Evolutionary conservation across 2,797 vertebrate genomes (phyloP).

Genomic region (Podarcis siculus): DNA sequence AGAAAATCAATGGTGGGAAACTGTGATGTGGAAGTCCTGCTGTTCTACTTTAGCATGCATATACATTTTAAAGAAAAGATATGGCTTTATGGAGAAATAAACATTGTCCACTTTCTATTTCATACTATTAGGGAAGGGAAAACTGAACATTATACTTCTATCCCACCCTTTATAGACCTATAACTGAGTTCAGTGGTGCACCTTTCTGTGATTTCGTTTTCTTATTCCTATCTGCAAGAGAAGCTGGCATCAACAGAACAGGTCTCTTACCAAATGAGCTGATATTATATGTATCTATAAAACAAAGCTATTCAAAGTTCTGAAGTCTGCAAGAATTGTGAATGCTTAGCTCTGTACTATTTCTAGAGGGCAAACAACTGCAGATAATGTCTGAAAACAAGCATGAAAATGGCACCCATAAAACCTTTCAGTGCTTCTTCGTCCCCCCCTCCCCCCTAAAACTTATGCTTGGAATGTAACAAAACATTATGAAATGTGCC

Average conservation of each 20-base stretch:
- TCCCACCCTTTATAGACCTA: background rate
- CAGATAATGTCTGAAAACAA: background rate
- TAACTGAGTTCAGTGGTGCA: background rate
- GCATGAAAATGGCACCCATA: background rate
- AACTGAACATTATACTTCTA: background rate
- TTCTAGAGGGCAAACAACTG: background rate
- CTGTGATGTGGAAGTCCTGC: background rate
- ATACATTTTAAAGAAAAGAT: conserved; percentile 8
- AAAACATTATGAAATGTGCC: conserved; percentile 3
- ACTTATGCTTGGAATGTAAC: background rate
- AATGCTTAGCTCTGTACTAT: background rate
- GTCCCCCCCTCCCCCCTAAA: background rate
- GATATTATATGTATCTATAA: background rate
- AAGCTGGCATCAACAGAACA: conserved; percentile 1
- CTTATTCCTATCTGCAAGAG: background rate
- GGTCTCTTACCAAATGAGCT: background rate
- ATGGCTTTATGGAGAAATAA: background rate
- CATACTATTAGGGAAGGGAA: background rate
- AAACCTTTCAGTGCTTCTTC: background rate
- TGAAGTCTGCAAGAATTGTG: background rate
- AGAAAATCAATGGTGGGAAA: conserved; percentile 22
- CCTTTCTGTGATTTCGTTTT: background rate
- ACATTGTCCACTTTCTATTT: background rate
- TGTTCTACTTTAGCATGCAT: background rate
- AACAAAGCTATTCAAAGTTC: background rate